A percentile compares a stretch with the other conserved stretches of the same genome.
phyloP scores from a whole-genome alignment of 2,797 vertebrate genomes.

The Sebastes jordani region DNA sequence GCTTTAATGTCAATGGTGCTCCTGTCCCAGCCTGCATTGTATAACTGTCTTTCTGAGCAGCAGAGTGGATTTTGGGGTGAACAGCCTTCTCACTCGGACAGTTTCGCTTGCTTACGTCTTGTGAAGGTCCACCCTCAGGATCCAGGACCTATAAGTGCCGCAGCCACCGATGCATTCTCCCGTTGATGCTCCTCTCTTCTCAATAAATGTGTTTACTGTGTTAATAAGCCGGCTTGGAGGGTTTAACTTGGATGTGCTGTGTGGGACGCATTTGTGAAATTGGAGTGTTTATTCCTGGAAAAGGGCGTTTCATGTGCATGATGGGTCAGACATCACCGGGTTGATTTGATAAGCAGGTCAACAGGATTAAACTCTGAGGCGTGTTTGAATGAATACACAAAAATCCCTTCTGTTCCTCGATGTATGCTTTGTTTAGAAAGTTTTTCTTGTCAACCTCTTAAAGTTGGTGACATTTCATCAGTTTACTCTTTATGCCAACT shows the following conservation, averaged over 20 bases:
- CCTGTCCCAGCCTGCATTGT: slow-evolving; percentile 56
- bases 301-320: background rate
- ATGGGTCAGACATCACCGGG: slow-evolving; percentile 12
- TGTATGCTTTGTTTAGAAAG: background rate
- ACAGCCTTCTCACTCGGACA: slow-evolving; percentile 27
- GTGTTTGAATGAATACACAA: background rate
- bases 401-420: background rate
- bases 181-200: slow-evolving; percentile 64
- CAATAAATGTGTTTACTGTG: slow-evolving; percentile 80
- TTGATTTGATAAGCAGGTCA: slow-evolving; percentile 45
- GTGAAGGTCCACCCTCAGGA: slow-evolving; percentile 71
- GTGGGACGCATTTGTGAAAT: slow-evolving; percentile 33
- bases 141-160: slow-evolving; percentile 68
- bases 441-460: background rate
- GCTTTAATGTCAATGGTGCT: slow-evolving; percentile 78
- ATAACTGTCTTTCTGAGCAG: slow-evolving; percentile 34
- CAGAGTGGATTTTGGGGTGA: slow-evolving; percentile 24
- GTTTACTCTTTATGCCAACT: background rate
- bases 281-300: slow-evolving; percentile 23
- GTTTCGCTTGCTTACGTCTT: slow-evolving; percentile 61
- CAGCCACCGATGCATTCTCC: slow-evolving; percentile 68
- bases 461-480: background rate
- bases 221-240: slow-evolving; percentile 46
- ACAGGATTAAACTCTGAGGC: background rate
- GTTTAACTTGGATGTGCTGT: slow-evolving; percentile 45